Percentiles rank a stretch among this genome's conserved stretches.
Conservation (phyloP, 1,140 invertebrate species). For the Hestina assimilis region DNA sequence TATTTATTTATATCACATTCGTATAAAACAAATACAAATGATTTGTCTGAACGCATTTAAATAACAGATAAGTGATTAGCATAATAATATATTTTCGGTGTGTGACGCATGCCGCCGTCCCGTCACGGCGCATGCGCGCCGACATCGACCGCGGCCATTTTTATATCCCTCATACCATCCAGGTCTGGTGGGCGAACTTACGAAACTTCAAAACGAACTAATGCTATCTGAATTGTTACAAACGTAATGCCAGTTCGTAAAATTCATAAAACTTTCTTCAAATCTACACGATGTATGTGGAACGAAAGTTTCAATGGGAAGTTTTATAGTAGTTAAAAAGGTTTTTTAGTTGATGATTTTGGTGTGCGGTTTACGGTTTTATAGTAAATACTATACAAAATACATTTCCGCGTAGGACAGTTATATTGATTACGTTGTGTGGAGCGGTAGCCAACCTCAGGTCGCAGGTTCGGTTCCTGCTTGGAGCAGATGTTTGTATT, state of each 20-base stretch:
- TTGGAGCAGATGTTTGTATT: too few relatives aligned
- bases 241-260: neutral
- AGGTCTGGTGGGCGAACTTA: neutral
- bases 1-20: too few relatives aligned
- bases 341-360: too few relatives aligned
- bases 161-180: slow-evolving; percentile 15
- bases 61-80: slow-evolving; percentile 2
- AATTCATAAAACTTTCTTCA: neutral
- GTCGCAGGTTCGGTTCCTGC: too few relatives aligned
- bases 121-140: slow-evolving; percentile 24
- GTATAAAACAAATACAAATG: too few relatives aligned
- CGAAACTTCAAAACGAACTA: slow-evolving; percentile 4
- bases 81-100: slow-evolving; percentile 10
- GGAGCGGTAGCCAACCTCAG: too few relatives aligned
- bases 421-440: too few relatives aligned
- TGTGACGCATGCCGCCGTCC: neutral
- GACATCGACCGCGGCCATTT: slow-evolving; percentile 33
- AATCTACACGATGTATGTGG: neutral
- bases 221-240: neutral
- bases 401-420: too few relatives aligned
- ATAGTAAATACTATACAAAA: too few relatives aligned
- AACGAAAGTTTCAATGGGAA: neutral
- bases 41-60: neutral
- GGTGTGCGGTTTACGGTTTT: too few relatives aligned
- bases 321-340: neutral